Base-by-base conservation (phyloP, 1,140 invertebrate species). In the Heterodera carotae region DNA sequence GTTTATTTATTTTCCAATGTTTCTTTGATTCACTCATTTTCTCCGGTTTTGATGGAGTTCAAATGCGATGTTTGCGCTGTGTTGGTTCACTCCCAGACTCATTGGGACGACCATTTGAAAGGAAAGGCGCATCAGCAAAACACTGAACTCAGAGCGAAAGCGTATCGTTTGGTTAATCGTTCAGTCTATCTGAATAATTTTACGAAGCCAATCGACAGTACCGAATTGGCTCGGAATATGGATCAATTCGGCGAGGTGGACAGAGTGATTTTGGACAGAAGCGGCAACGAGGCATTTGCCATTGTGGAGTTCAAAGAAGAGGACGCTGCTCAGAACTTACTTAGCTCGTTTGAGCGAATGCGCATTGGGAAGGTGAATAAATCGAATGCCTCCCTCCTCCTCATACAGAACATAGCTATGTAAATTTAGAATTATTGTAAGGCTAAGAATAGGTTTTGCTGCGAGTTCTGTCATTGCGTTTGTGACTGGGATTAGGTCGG, bases 151-250 rank as follows among this genome's bases (percentile, higher is more conserved):
- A 34, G 59, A 7, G 31, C 31, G 18, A 48, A 29, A 33, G 31
- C 73, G 2, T 15, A 76, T 5, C 22, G 1, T 12, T 31, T 80
- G 25, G 60, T 69, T 18, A 62, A 31, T 34, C 81, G 80, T 18
- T 80, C 79, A 18, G 80, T 80, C n/a, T 83, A 81, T 66, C 53
- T 80, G 22, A 39, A 70, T 33, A 80, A 80, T 27, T 80, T 80
- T 31, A 59, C 69, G 39, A 22, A 53, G 18, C 12, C 72, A 76
- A 64, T 66, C 15, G 56, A 60, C 2, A 60, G 66, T 39, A 12
- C 36, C n/a, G 36, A 48, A 18, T 59, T 82, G 15, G 22, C 25
- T 29, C 22, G 66, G 60, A 27, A 22, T n/a, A 76, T 82, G 18
- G 68, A 69, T 18, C 31, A 66, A 48, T 81, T 77, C 31, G 79